Evolutionary conservation across 2,797 vertebrate species (phyloP).

Genomic region (Pantherophis vulpinus): DNA sequence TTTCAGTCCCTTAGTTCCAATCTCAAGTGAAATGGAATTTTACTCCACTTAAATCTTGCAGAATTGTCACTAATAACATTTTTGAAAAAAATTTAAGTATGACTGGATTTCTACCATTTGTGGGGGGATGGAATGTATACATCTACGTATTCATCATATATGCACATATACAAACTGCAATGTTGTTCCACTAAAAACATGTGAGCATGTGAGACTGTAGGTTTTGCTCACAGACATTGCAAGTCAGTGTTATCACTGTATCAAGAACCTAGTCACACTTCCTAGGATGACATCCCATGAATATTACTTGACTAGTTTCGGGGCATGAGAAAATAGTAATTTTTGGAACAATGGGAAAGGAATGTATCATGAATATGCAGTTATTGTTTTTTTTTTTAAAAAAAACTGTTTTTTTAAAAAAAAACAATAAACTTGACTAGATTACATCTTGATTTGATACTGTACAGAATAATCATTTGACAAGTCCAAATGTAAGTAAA

Average conservation of each 20-base stretch:
- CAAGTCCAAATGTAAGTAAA: not conserved
- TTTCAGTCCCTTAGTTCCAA: conserved; percentile 25
- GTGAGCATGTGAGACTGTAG: not conserved
- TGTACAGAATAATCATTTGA: not conserved
- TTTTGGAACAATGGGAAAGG: not conserved
- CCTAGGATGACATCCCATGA: not conserved
- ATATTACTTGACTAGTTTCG: not conserved
- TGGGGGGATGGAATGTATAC: not conserved
- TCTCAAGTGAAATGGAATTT: conserved; percentile 40
- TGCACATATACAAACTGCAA: not conserved
- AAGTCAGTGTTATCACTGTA: not conserved
- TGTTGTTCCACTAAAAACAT: not conserved
- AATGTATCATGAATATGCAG: not conserved
- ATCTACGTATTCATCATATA: not conserved
- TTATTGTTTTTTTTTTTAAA: not conserved
- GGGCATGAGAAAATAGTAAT: not conserved
- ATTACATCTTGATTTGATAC: not conserved
- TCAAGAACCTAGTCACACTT: not conserved
- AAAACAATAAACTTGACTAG: not conserved
- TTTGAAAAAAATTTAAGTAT: not conserved
- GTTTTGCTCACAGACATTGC: not conserved
- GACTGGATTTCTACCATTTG: not conserved
- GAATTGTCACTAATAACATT: not conserved
- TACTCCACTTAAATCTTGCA: not conserved
- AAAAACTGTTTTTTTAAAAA: not conserved